A percentile compares a stretch with the other conserved stretches of the same genome.
Conservation (phyloP, 2,113 vertebrate species). For the Elanus axillaris region DNA sequence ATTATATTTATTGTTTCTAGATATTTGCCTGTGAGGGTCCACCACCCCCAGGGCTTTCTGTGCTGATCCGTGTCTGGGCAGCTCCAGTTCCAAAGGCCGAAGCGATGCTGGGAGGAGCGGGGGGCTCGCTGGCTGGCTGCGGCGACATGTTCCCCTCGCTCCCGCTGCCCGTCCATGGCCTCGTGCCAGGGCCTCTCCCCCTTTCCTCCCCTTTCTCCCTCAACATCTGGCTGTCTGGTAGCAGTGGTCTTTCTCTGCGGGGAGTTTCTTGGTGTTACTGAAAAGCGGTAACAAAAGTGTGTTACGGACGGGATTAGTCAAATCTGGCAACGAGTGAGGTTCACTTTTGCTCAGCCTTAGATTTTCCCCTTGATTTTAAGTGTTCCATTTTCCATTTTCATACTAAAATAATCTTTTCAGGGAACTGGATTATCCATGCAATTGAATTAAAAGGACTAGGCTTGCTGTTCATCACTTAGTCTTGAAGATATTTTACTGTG, state of each 20-base stretch:
- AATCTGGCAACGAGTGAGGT: neutral
- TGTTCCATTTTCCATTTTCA: neutral
- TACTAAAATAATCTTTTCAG: neutral
- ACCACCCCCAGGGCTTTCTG: neutral
- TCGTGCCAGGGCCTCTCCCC: neutral
- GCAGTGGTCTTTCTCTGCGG: neutral
- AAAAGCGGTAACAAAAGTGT: neutral
- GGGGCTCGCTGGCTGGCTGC: neutral
- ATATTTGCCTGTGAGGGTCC: neutral
- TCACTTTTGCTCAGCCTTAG: neutral
- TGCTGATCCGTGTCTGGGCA: fast-evolving
- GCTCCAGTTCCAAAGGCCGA: neutral
- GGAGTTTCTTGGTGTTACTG: neutral
- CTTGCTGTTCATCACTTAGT: neutral
- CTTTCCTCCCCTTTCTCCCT: neutral
- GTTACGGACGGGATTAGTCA: neutral
- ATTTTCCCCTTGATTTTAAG: neutral
- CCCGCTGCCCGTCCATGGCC: fast-evolving
- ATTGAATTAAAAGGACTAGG: neutral
- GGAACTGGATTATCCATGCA: neutral
- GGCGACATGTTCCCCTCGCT: neutral
- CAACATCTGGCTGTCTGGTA: neutral
- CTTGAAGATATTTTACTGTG: neutral
- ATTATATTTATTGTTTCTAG: neutral
- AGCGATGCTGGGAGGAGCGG: neutral